phyloP scores from a whole-genome alignment of 2,113 vertebrate species.

The Periophthalmus modestus region DNA sequence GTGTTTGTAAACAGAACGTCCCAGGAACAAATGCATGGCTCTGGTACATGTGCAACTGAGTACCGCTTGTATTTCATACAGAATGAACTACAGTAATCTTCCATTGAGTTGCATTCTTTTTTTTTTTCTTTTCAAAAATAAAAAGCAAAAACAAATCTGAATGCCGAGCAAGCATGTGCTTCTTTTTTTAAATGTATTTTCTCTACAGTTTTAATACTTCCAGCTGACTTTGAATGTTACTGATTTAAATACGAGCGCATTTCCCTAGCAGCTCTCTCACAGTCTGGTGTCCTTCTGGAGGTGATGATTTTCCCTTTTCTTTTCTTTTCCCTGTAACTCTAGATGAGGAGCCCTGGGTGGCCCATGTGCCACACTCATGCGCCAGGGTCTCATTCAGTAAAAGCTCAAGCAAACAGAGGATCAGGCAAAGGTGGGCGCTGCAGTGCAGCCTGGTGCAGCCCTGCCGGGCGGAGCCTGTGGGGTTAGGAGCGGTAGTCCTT shows the following conservation, averaged over 20 bases:
- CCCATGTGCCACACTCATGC: slow-evolving; percentile 77
- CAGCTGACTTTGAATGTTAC: slow-evolving; percentile 71
- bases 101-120: slow-evolving; percentile 71
- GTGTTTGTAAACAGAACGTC: slow-evolving; percentile 62
- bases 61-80: slow-evolving; percentile 51
- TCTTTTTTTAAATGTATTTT: slow-evolving; percentile 61
- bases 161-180: slow-evolving; percentile 82
- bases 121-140: slow-evolving; percentile 46
- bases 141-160: slow-evolving; percentile 57
- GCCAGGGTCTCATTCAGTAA: slow-evolving; percentile 80
- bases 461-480: slow-evolving; percentile 50
- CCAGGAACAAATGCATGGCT: slow-evolving; percentile 63
- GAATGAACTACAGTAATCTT: slow-evolving; percentile 51
- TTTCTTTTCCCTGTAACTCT: slow-evolving; percentile 68
- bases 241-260: slow-evolving; percentile 70
- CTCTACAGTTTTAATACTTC: slow-evolving; percentile 60
- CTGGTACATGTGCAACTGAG: slow-evolving; percentile 73
- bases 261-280: slow-evolving; percentile 52
- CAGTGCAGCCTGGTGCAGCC: slow-evolving; percentile 56
- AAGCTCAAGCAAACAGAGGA: slow-evolving; percentile 90
- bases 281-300: slow-evolving; percentile 41
- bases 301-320: slow-evolving; percentile 49
- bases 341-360: slow-evolving; percentile 73
- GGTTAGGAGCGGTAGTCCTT: slow-evolving; percentile 98
- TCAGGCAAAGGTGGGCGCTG: slow-evolving; percentile 77